These are phyloP conservation scores for Uloborus plumipes DNA, from an alignment of 2,888 invertebrate genomes.

Conservation along the genomic window DNA sequence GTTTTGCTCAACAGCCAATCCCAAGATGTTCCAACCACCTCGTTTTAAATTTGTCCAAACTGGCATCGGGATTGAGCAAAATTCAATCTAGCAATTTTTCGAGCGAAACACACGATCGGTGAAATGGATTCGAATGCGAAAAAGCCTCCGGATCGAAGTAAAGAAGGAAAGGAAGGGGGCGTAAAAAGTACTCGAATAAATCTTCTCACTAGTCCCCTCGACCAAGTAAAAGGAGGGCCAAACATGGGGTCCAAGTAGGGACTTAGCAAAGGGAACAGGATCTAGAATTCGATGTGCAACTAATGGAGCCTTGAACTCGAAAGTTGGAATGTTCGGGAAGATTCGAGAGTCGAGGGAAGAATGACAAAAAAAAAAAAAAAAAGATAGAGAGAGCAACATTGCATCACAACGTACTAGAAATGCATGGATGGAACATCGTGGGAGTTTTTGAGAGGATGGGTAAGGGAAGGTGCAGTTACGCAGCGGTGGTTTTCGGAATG, in stretches of 20 bases:
- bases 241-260: constrained; percentile 6
- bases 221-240: neutral
- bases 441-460: constrained; percentile 11
- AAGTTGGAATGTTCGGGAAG: constrained; percentile 28
- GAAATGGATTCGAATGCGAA: neutral
- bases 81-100: too few species aligned
- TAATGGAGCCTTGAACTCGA: constrained; percentile 61
- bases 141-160: neutral
- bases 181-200: constrained; percentile 31
- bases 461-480: constrained; percentile 24
- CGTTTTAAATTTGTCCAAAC: too few species aligned
- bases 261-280: constrained; percentile 41
- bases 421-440: constrained; percentile 17
- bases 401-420: constrained; percentile 7
- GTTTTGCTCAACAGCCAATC: too few species aligned
- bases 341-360: neutral
- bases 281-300: constrained; percentile 43
- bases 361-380: neutral
- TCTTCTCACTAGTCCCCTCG: constrained; percentile 13
- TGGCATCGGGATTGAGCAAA: too few species aligned
- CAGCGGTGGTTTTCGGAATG: neutral
- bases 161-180: neutral
- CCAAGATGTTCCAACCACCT: too few species aligned
- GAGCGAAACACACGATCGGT: too few species aligned
- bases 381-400: neutral